Base-by-base conservation (phyloP, 2,888 invertebrate species). In the Ceriagrion tenellum region DNA sequence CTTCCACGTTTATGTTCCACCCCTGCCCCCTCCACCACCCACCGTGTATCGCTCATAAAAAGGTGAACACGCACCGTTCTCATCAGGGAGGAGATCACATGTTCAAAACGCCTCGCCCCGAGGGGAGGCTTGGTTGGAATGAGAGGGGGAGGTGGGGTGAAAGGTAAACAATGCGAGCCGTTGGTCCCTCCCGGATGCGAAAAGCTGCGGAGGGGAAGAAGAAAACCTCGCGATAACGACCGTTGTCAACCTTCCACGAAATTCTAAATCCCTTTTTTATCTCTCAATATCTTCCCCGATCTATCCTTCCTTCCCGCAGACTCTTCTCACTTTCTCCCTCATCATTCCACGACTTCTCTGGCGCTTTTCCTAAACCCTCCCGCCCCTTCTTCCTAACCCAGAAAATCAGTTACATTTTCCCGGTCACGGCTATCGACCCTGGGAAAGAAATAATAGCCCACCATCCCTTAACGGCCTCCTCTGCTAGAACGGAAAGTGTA, bases 401-500 rank as follows among this genome's bases (percentile, higher is more conserved):
- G 81, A 35, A 69, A 81, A 81, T 81, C 81, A 81, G 81, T 81
- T 81, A 81, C 81, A 81, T 81, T 81, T 35, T 18, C 81, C 81
- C 81, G 30, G 81, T 12, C 30, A 16, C 81, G 30, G 16, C 35
- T 35, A 81, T 81, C 81, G 81, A 16, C 81, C 18, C 35, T 16
- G 35, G 26, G 26, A n/a, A 35, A 81, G 35, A 81, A 81, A 81
- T 81, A 81, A 35, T 35, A 81, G 10, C 35, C 81, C 12, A 35
- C 81, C 81, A 35, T 6, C 81, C 81, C 35, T 35, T 81, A 30
- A 81, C 12, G 35, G 81, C 18, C 6, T 18, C 47, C 47, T 47
- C 47, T 47, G 47, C 47, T 47, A 47, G 47, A 8, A 8, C 2
- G 47, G 47, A 47, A 47, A 8, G 47, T 4, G 47, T 47, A 8